Conservation (phyloP, 2,888 invertebrate species). For the Lucinisca nassula region DNA sequence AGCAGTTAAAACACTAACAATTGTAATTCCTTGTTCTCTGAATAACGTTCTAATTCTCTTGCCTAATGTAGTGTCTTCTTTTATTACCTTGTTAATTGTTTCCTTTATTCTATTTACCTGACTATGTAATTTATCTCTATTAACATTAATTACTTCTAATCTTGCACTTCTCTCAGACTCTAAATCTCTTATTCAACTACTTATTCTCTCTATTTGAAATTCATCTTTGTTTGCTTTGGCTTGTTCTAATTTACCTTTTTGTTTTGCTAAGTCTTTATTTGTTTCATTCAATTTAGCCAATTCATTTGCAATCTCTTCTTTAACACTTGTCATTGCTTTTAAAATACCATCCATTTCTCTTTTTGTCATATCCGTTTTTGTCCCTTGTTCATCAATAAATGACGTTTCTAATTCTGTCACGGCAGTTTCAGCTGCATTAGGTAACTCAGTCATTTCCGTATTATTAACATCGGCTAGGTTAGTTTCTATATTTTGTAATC, state of each 20-base stretch:
- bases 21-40: slow-evolving; percentile 56
- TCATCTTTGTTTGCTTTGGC: not conserved
- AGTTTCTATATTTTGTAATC: slow-evolving; percentile 30
- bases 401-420: slow-evolving; percentile 44
- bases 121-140: slow-evolving; percentile 40
- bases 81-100: slow-evolving; percentile 36
- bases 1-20: slow-evolving; percentile 51
- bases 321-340: not conserved
- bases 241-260: too few species aligned
- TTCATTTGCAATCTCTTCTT: not conserved
- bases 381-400: not conserved
- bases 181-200: not conserved
- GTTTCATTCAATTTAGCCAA: not conserved
- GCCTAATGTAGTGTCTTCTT: slow-evolving; percentile 41
- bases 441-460: slow-evolving; percentile 29
- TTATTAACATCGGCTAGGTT: slow-evolving; percentile 28
- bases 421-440: too few species aligned
- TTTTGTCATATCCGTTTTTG: not conserved
- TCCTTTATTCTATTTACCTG: slow-evolving; percentile 48
- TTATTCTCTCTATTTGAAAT: not conserved
- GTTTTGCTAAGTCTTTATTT: too few species aligned
- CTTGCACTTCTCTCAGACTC: slow-evolving; percentile 43
- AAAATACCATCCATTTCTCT: not conserved
- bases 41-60: slow-evolving; percentile 51
- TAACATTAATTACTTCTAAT: slow-evolving; percentile 46